Evolutionary conservation across 2,797 vertebrate species (phyloP), one percentile per base, ranked within the genome.

Genomic region (Triplophysa yarkandensis): DNA sequence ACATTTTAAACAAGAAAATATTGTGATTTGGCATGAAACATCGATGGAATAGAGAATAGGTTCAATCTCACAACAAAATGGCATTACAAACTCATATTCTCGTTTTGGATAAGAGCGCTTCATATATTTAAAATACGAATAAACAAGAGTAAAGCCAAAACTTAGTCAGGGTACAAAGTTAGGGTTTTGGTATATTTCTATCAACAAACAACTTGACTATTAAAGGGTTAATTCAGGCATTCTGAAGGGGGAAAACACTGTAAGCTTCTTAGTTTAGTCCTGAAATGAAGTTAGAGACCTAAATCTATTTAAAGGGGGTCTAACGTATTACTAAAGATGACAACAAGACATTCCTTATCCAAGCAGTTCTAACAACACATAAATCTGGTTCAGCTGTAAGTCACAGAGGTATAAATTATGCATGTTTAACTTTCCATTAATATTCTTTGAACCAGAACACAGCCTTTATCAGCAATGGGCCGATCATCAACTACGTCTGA

Each of bases 251-350:
- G n/a, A n/a, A 82, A 77, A 58, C 62, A 70, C 55, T 66, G 74
- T 71, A 85, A 83, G 68, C 79, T 58, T 84, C 80, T 86, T 80
- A 81, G 63, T 84, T 85, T 74, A 78, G 68, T 64, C 77, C 36
- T 83, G 54, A 50, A 48, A 19, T 48, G 43, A 58, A 78, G 55
- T 57, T 14, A 74, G 36, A 61, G 13, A 39, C 63, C 54, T 27
- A 50, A 2, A 7, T 23, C 11, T 43, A 3, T 46, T 27, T 21
- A 27, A n/a, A 71, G n/a, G 8, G 13, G 21, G 39, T n/a, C 52
- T 52, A 25, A 28, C 41, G 32, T 48, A 25, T 71, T 67, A 67
- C 16, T 68, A 34, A 55, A 21, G 4, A 62, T 36, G 17, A 52
- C 14, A 28, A 62, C 23, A 50, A 4, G 4, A 6, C 46, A 71